Evolutionary conservation across 2,888 invertebrate genomes (phyloP).

Genomic region (Brassicogethes aeneus): DNA sequence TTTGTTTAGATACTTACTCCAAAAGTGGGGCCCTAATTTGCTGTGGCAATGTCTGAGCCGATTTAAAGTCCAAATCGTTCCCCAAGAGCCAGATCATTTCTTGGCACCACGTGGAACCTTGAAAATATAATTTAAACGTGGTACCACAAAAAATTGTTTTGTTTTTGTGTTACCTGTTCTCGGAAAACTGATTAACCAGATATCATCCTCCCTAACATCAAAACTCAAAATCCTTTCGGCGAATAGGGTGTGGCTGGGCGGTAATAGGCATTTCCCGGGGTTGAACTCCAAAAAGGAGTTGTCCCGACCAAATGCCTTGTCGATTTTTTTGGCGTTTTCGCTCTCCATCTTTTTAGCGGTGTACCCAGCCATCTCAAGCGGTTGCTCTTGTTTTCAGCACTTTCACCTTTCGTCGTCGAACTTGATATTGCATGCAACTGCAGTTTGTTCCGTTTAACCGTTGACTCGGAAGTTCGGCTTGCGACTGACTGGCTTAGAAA

Average conservation of each 20-base stretch:
- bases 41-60: conserved; percentile 50
- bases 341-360: background rate
- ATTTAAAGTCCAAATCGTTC: conserved; percentile 68
- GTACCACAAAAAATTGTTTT: no score
- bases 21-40: conserved; percentile 67
- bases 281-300: background rate
- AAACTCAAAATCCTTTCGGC: background rate
- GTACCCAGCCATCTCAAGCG: background rate
- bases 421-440: no score
- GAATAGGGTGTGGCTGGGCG: background rate
- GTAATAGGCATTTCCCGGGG: conserved; percentile 1
- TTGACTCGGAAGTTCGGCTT: no score
- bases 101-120: conserved; percentile 87
- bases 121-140: no score
- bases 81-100: conserved; percentile 90
- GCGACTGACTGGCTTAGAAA: no score
- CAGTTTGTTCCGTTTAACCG: no score
- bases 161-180: conserved; percentile 2
- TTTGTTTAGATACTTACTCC: conserved; percentile 43
- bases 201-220: background rate
- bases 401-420: no score
- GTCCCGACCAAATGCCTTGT: background rate
- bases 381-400: background rate
- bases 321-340: background rate
- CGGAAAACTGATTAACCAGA: conserved; percentile 1